These are phyloP conservation scores for Acanthopleura granulata DNA, from an alignment of 2,888 invertebrate genomes.

Conservation along the genomic window DNA sequence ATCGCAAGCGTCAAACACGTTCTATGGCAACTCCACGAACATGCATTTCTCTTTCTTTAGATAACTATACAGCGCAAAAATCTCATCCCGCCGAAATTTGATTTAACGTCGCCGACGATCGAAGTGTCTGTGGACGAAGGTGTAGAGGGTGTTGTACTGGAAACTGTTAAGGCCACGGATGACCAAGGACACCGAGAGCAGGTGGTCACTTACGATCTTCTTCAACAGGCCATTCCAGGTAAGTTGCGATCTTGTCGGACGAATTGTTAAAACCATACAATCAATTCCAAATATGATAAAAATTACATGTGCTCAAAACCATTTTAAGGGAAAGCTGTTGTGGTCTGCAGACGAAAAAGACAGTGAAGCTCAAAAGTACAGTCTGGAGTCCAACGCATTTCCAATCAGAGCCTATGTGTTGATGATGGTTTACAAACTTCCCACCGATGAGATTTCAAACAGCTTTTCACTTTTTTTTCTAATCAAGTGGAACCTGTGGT, in stretches of 20 bases:
- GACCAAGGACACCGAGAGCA: neutral
- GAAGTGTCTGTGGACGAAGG: neutral
- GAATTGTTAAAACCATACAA: no score
- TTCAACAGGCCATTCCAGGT: neutral
- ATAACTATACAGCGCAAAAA: neutral
- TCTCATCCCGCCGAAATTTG: neutral
- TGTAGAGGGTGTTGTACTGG: neutral
- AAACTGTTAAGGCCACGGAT: neutral
- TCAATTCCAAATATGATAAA: no score
- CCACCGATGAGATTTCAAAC: no score
- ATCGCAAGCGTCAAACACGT: neutral
- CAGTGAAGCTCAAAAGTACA: neutral
- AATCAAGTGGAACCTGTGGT: no score
- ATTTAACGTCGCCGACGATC: neutral
- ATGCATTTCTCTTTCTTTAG: neutral
- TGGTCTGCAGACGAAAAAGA: neutral
- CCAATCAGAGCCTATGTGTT: neutral
- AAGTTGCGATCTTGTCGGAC: neutral
- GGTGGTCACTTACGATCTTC: neutral
- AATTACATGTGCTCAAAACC: no score
- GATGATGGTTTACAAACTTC: no score
- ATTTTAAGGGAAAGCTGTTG: no score
- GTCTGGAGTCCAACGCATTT: neutral
- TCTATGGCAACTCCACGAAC: neutral
- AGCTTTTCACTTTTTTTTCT: no score